A percentile compares a stretch with the other conserved stretches of the same genome.
These are phyloP conservation scores for Pimephales promelas DNA, from an alignment of 2,113 vertebrate genomes.

Conservation along the genomic window DNA sequence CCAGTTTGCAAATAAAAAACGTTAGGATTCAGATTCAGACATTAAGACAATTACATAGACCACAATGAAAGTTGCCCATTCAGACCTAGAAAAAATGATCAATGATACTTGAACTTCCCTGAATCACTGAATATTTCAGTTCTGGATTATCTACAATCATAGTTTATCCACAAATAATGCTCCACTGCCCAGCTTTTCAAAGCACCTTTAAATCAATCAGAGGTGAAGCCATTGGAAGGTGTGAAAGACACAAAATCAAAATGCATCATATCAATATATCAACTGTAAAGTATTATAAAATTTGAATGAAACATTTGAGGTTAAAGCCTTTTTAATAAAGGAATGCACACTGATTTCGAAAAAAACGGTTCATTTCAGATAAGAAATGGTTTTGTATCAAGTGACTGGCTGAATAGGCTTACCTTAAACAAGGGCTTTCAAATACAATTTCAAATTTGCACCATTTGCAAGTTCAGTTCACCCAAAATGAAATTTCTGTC, in stretches of 20 bases:
- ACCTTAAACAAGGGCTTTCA: not conserved
- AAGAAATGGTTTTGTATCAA: not conserved
- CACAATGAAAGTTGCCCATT: constrained; percentile 6
- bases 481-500: too few species aligned
- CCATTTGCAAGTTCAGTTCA: not conserved
- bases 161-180: not conserved
- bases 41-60: constrained; percentile 29
- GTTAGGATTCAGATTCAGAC: not conserved
- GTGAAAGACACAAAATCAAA: not conserved
- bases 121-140: constrained; percentile 37
- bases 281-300: not conserved
- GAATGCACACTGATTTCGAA: not conserved
- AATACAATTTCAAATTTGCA: not conserved
- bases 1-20: constrained; percentile 31
- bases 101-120: constrained; percentile 22
- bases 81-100: not conserved
- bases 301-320: not conserved
- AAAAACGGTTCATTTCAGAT: not conserved
- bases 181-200: not conserved
- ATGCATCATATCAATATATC: not conserved
- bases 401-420: not conserved
- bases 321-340: not conserved
- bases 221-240: not conserved
- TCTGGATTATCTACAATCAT: constrained; percentile 30
- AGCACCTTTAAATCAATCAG: not conserved